phyloP scores from a whole-genome alignment of 2,888 invertebrate species.

The Sminthurides aquaticus region DNA sequence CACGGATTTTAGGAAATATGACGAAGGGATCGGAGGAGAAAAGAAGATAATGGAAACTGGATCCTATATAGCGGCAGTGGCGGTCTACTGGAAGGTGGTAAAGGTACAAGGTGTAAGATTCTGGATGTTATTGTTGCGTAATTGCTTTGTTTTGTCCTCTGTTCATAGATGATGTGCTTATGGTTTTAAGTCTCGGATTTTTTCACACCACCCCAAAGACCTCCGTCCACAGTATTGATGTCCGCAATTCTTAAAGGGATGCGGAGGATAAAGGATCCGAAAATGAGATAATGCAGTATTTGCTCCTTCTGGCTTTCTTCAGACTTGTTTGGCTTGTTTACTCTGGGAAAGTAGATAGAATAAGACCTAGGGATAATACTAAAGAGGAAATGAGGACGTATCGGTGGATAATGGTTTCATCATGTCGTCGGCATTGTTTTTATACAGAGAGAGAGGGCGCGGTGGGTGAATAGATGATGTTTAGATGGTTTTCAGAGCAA shows the following conservation, averaged over 20 bases:
- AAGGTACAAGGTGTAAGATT: constrained; percentile 1
- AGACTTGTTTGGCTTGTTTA: no score
- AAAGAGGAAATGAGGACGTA: no score
- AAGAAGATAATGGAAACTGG: background rate
- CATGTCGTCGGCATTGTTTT: background rate
- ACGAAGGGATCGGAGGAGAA: background rate
- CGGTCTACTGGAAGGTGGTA: background rate
- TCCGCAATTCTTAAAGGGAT: no score
- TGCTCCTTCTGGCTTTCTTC: no score
- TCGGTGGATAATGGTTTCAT: background rate
- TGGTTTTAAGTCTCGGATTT: no score
- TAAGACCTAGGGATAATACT: no score
- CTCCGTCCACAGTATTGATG: no score
- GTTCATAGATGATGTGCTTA: no score
- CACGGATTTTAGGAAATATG: constrained; percentile 2
- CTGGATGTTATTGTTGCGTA: constrained; percentile 1
- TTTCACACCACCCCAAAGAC: no score
- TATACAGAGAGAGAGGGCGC: background rate
- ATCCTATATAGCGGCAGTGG: background rate
- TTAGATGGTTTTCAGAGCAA: constrained; percentile 5
- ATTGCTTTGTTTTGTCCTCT: constrained; percentile 3
- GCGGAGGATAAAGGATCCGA: no score
- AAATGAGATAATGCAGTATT: no score
- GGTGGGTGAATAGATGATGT: background rate
- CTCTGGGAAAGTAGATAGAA: no score